These are phyloP conservation scores for Spinus pinus DNA, from an alignment of 2,797 vertebrate species.

Conservation along the genomic window DNA sequence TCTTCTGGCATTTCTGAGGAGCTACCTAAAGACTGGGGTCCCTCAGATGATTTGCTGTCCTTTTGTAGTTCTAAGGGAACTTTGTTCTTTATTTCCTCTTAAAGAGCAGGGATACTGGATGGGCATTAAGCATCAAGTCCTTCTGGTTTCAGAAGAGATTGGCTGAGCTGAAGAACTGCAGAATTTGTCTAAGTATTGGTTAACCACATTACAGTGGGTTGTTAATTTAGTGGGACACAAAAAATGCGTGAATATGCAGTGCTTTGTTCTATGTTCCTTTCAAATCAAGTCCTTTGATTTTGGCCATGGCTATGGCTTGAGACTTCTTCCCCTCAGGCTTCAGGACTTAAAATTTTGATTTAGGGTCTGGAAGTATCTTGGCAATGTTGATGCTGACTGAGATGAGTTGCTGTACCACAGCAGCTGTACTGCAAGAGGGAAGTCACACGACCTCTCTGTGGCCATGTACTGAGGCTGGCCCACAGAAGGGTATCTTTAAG, in stretches of 20 bases:
- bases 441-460: neutral
- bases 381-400: neutral
- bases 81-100: neutral
- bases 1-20: neutral
- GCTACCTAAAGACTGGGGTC: neutral
- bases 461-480: slow-evolving; percentile 33
- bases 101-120: neutral
- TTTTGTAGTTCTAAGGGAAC: neutral
- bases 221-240: neutral
- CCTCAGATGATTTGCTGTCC: neutral
- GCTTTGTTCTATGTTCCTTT: neutral
- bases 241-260: neutral
- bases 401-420: neutral
- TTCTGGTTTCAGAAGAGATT: neutral
- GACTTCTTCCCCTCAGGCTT: slow-evolving; percentile 6
- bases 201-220: neutral
- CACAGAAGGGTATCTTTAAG: neutral
- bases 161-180: neutral
- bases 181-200: neutral
- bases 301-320: neutral
- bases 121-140: neutral
- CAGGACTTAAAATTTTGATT: slow-evolving; percentile 1
- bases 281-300: slow-evolving; percentile 45
- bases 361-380: slow-evolving; percentile 2
- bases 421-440: neutral